Evolutionary conservation across 2,888 invertebrate genomes (phyloP).

Genomic region (Gordius sp.): DNA sequence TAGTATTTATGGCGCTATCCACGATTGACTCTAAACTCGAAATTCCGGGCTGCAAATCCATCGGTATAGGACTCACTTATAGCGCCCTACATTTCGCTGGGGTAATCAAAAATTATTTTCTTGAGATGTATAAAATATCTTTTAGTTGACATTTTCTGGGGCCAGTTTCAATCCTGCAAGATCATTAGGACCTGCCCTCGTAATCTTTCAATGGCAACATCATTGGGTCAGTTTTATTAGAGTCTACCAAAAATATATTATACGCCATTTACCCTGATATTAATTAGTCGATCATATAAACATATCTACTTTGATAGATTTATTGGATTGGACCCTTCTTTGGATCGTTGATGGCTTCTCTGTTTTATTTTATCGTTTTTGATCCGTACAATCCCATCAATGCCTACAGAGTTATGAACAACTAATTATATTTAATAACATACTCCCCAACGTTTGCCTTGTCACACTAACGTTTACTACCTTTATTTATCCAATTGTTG

Average conservation of each 20-base stretch:
- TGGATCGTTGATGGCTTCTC: background rate
- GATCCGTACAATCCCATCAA: conserved; percentile 10
- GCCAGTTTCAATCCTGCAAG: conserved; percentile 7
- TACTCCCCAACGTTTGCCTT: too few relatives aligned
- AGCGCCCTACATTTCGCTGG: conserved; percentile 12
- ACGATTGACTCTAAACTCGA: background rate
- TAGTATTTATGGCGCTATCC: conserved; percentile 2
- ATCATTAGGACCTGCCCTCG: conserved; percentile 4
- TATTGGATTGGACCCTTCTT: conserved; percentile 12
- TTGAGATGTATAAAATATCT: background rate
- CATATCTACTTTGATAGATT: background rate
- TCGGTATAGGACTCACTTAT: background rate
- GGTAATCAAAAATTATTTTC: background rate
- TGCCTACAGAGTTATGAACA: background rate
- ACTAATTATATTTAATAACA: too few relatives aligned
- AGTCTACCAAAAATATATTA: too few relatives aligned
- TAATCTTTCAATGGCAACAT: background rate
- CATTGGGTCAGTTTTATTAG: conserved; percentile 4
- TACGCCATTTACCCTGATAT: too few relatives aligned
- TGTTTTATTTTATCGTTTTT: conserved; percentile 2
- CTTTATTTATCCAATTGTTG: too few relatives aligned
- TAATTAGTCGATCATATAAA: too few relatives aligned
- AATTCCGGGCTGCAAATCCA: conserved; percentile 6
- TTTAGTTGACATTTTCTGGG: conserved; percentile 8
- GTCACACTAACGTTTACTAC: too few relatives aligned